Percentiles rank a stretch among this genome's conserved stretches.
Conservation (phyloP, 2,113 vertebrate genomes). For the Brevimyrus niger region DNA sequence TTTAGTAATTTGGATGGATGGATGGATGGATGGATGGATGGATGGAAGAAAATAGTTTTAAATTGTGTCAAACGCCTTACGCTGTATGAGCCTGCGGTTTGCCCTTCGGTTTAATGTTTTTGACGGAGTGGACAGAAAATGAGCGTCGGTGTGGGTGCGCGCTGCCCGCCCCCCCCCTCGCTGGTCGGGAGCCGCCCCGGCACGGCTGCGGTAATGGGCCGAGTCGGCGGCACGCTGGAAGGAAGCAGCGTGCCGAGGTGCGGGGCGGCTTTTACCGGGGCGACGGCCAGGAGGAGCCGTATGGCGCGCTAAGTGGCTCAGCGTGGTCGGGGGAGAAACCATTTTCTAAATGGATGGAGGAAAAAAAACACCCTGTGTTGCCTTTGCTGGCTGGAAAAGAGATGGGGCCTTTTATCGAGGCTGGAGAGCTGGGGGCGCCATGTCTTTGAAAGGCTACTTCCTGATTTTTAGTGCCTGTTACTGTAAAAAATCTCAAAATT, state of each 20-base stretch:
- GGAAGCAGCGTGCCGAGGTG: slow-evolving; percentile 19
- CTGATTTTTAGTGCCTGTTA: neutral
- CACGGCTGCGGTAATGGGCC: neutral
- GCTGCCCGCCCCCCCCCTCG: neutral
- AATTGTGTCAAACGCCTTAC: neutral
- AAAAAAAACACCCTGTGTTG: slow-evolving; percentile 44
- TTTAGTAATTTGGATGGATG: neutral
- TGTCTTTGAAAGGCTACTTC: slow-evolving; percentile 30
- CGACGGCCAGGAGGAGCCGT: slow-evolving; percentile 65
- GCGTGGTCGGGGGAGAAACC: slow-evolving; percentile 62
- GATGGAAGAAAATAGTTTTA: neutral
- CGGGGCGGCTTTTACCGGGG: slow-evolving; percentile 58
- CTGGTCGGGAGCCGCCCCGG: neutral
- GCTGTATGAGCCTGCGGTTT: neutral
- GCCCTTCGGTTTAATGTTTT: neutral
- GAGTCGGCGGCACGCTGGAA: neutral
- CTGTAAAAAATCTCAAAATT: neutral
- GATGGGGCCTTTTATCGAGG: slow-evolving; percentile 55
- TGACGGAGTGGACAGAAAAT: neutral
- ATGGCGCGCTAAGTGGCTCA: slow-evolving; percentile 70
- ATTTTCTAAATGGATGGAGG: slow-evolving; percentile 69
- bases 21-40: neutral
- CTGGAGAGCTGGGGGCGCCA: slow-evolving; percentile 45
- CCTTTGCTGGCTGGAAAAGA: slow-evolving; percentile 60
- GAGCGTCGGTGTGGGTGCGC: neutral